Percentiles rank a stretch among this genome's conserved stretches.
Conservation (phyloP, 2,888 invertebrate species). For the Gisinianus flammeolus region DNA sequence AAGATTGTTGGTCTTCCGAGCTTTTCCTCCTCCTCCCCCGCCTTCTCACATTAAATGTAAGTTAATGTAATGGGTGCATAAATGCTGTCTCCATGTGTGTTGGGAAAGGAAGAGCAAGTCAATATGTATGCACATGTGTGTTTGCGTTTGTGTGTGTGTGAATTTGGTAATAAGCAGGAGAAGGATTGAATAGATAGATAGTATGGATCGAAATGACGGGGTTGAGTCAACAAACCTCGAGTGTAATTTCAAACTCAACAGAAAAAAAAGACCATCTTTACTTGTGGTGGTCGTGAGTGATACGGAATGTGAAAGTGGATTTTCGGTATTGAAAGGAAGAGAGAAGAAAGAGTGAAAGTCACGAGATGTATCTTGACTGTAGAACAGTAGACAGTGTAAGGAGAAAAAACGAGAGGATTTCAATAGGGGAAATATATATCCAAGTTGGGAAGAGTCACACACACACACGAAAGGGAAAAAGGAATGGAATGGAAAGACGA, state of each 20-base stretch:
- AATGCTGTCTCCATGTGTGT: background rate
- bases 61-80: background rate
- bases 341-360: background rate
- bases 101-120: background rate
- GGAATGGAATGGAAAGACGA: no score
- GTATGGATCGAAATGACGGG: conserved; percentile 18
- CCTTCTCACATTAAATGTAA: background rate
- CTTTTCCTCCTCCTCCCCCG: background rate
- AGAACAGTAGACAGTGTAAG: background rate
- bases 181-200: background rate
- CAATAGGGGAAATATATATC: no score
- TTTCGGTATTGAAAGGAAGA: background rate
- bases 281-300: conserved; percentile 2
- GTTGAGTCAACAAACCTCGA: conserved; percentile 27
- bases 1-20: no score
- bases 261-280: conserved; percentile 3
- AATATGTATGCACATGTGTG: background rate
- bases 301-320: background rate
- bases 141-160: background rate
- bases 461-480: no score
- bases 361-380: background rate
- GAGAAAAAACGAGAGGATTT: no score
- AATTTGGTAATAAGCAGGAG: background rate
- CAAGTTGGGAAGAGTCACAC: background rate
- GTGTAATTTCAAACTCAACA: conserved; percentile 18